These are phyloP conservation scores for Actinia tenebrosa DNA, from an alignment of 64 coral and sea anemone species.

Conservation along the genomic window DNA sequence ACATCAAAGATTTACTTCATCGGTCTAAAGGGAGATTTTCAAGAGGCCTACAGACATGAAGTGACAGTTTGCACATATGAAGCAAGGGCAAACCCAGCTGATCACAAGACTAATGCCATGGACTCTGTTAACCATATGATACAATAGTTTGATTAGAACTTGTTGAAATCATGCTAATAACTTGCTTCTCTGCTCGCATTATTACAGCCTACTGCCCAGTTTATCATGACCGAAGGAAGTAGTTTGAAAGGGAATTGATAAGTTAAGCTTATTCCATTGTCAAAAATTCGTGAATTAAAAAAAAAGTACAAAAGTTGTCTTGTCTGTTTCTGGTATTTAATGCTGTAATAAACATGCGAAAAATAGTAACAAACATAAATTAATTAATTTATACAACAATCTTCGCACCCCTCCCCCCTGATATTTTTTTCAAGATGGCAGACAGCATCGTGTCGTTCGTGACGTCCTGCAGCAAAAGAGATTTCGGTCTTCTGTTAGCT, in stretches of 20 bases:
- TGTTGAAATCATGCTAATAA: no score
- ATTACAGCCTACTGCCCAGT: no score
- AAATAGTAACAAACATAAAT: no score
- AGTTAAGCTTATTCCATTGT: no score
- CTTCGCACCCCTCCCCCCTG: background rate
- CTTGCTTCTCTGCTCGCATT: no score
- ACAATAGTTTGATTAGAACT: background rate
- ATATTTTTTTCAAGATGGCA: constrained; percentile 40
- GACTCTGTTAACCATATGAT: constrained; percentile 78
- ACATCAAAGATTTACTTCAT: constrained; percentile 83
- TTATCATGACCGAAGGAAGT: no score
- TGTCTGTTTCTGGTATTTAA: no score
- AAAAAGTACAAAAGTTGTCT: no score
- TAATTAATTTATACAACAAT: background rate
- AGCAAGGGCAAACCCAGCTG: constrained; percentile 84
- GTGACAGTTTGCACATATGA: constrained; percentile 99
- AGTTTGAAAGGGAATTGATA: no score
- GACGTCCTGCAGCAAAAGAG: constrained; percentile 4
- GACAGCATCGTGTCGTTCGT: background rate
- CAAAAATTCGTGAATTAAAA: no score
- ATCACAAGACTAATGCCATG: constrained; percentile 85
- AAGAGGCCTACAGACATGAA: constrained; percentile 79
- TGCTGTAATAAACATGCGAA: no score
- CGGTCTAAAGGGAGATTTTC: constrained; percentile 89
- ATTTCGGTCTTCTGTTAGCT: constrained; percentile 16